Evolutionary conservation across 2,797 vertebrate species (phyloP), one percentile per base, ranked within the genome.

Genomic region (Anisognathus igniventris): DNA sequence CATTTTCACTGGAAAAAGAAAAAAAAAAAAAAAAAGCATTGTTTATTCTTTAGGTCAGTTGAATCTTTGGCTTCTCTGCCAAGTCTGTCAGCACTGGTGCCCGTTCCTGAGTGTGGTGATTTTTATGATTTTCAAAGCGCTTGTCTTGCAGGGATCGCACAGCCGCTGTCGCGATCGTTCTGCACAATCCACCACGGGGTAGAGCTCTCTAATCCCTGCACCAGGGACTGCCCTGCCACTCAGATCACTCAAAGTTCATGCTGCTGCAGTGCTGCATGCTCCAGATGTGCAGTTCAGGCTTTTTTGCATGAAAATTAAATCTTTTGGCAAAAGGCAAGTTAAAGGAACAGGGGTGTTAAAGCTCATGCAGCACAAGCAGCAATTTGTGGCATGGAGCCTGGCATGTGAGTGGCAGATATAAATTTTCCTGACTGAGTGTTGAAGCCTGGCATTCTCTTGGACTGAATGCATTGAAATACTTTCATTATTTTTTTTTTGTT

Each of bases 31-130:
- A 19, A 40, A 18, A 42, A 9, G 0, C 42, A 48, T 56, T 88
- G 54, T 84, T 96, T 91, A 84, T 62, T 95, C 82, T 81, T 91
- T 54, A 88, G 79, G 82, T 92, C 83, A 90, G 24, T 67, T 92
- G 92, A 92, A 76, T 90, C 70, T 75, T 73, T 94, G 88, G 67
- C 76, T 51, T 92, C 51, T 66, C 56, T 88, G 77, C 86, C 84
- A 81, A 88, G 61, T 50, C 53, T 77, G 48, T 82, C 89, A 93
- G 84, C 61, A 4, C 45, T 11, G 45, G 54, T 90, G 87, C 78
- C 94, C 80, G 72, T 71, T 83, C 35, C 37, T 50, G 60, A 94
- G 42, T 0, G 0, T 54, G 68, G 75, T 68, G 68, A 65, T 87
- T 93, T 95, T 89, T 91, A 51, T 66, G 86, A 45, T 80, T 85